These are phyloP conservation scores for Drosophila multiciliata DNA, from an alignment of 2,888 invertebrate genomes.

Conservation along the genomic window DNA sequence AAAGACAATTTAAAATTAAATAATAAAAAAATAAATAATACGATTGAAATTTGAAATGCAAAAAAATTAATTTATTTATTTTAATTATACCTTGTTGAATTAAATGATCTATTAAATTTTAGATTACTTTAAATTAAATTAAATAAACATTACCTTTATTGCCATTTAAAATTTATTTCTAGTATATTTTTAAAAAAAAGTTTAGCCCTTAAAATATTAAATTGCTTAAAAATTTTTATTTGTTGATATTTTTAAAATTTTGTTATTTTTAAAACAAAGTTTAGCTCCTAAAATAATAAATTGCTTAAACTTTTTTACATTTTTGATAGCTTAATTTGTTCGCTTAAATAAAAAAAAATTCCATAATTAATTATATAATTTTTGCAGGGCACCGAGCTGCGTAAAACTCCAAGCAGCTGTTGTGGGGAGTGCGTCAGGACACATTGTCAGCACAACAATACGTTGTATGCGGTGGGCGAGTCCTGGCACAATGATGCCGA, in stretches of 20 bases:
- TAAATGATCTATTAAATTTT: neutral
- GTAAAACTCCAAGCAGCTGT: slow-evolving; percentile 74
- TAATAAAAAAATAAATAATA: neutral
- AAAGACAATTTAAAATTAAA: neutral
- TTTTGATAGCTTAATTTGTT: neutral
- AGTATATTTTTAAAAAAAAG: neutral
- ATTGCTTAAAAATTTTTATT: neutral
- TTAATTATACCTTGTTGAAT: neutral
- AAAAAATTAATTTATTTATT: neutral
- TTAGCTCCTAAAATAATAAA: neutral
- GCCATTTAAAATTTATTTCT: too few species aligned
- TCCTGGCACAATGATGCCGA: slow-evolving; percentile 83
- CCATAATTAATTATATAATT: neutral
- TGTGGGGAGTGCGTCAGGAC: slow-evolving; percentile 84
- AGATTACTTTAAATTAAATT: too few species aligned
- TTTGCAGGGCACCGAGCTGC: slow-evolving; percentile 81
- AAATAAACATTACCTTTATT: neutral
- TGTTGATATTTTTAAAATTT: too few species aligned
- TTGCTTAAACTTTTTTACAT: too few species aligned
- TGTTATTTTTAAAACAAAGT: neutral
- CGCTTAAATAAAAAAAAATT: neutral
- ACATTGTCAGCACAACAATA: slow-evolving; percentile 81
- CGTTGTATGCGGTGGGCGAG: slow-evolving; percentile 80
- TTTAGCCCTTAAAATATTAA: neutral
- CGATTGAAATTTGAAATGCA: neutral